Base-by-base conservation (phyloP, 2,113 vertebrate genomes). In the Hydrochoerus hydrochaeris region DNA sequence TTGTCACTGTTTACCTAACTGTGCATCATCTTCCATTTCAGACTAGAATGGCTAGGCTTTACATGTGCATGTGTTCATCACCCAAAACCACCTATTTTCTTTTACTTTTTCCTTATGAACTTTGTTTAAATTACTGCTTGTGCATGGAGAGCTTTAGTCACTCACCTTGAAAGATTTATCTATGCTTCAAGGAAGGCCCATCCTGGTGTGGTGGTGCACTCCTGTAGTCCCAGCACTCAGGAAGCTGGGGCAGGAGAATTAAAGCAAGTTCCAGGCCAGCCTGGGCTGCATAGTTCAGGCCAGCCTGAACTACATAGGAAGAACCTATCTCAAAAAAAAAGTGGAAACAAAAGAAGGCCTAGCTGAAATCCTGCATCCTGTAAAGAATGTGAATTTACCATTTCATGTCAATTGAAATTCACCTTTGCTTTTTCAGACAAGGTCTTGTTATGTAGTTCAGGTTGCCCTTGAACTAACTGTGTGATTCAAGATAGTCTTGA, bases 71-170 rank as follows among this genome's bases (percentile, higher is more conserved):
- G 44, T 30, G n/a, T 83, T 73, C 54, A 62, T 62, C 41, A 75
- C 24, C 26, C 54, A 75, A 41, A 14, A 62, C 22, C 32, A 49
- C 38, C 49, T 13, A 26, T 32, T 44, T 69, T 73, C 35, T 92
- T 92, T 84, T 67, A 41, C 11, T 44, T 75, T 46, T 75, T 75
- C 26, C 62, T 81, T 46, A 38, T 62, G 80, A 60, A 63, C 14
- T 73, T 69, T 71, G 26, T 71, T 80, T 82, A 73, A 88, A 44
- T 62, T 81, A 91, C 62, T 84, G 73, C 86, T 85, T 90, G 20
- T 67, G 77, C 38, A 38, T 77, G 35, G 30, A 58, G 11, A 69
- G 20, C 73, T 86, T 2, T 95, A 67, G 4, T 44, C 35, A 28
- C 16, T 58, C 62, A n/a, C 13, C 8, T 41, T 81, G 13, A 14